Evolutionary conservation across 1,140 invertebrate species (phyloP).

Genomic region (Brachionus asplanchnoidis): DNA sequence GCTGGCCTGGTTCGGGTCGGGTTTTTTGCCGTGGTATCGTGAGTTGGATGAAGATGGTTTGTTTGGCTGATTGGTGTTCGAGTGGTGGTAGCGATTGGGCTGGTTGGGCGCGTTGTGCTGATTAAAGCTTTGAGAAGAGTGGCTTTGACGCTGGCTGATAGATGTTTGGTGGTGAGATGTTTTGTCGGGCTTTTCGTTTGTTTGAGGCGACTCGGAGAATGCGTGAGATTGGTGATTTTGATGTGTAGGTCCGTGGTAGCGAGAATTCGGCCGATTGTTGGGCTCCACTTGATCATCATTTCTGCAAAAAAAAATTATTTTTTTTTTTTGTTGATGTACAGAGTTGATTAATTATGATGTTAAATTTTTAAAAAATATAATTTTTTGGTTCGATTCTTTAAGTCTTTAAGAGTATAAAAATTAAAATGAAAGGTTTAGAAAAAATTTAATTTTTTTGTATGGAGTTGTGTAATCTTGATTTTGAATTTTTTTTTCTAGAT

Average conservation of each 20-base stretch:
- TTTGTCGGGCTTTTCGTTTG: not conserved
- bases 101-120: not conserved
- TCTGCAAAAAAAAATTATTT: not conserved
- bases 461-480: too few species aligned
- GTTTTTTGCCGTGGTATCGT: not conserved
- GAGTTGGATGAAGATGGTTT: not conserved
- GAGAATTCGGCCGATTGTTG: not conserved
- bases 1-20: not conserved
- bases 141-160: not conserved
- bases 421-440: too few species aligned
- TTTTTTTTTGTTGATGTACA: too few species aligned
- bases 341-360: too few species aligned
- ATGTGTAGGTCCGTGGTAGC: not conserved
- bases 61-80: not conserved
- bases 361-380: too few species aligned
- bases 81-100: not conserved
- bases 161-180: not conserved
- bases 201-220: not conserved
- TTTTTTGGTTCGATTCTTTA: too few species aligned
- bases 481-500: too few species aligned
- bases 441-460: too few species aligned
- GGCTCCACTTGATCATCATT: not conserved
- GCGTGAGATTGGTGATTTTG: not conserved
- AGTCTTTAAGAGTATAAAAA: too few species aligned
- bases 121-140: not conserved